Base-by-base conservation (phyloP, 2,888 invertebrate genomes). In the Cordilura impudica region DNA sequence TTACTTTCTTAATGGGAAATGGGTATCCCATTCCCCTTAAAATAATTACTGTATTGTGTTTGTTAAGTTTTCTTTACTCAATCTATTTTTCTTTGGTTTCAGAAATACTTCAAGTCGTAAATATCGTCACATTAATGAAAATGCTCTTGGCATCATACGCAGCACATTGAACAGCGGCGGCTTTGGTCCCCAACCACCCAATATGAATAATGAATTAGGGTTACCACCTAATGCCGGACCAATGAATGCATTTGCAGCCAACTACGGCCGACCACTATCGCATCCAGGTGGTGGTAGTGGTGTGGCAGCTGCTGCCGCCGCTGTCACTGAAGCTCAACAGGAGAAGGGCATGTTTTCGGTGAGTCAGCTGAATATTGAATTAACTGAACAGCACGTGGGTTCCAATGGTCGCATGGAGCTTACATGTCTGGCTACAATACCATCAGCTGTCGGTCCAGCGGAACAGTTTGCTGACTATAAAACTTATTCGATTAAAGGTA, bases 361-460 rank as follows among this genome's bases (percentile, higher is more conserved):
- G 51, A 94, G 94, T 83, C 94, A 94, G 80, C 90, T 95, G 56
- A 94, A 93, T 88, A 93, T 95, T 79, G 93, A 94, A 70, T 93
- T 95, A 83, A 93, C 94, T 2, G 94, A 94, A 83, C 90, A 94
- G 47, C 93, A 94, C 83, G 92, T 93, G 29, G 94, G 94, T 3
- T 93, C 92, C 26, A 94, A 94, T 83, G 94, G 94, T 0, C 91
- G 92, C 69, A 90, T 95, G 81, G 93, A 94, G 86, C 92, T 95
- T 75, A 94, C 94, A 31, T 95, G 95, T 86, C 92, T 94, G 78
- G 93, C 95, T 43, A 95, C 95, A 60, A 95, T 95, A 83, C 95
- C 95, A 0, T 93, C 94, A 73, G 94, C 94, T 83, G 92, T 94
- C 18, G 93, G 92, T 14, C 93, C 93, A 39, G 93, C 93, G 67